These are phyloP conservation scores for Notolepis coatsorum DNA, from an alignment of 2,797 vertebrate genomes.

Conservation along the genomic window DNA sequence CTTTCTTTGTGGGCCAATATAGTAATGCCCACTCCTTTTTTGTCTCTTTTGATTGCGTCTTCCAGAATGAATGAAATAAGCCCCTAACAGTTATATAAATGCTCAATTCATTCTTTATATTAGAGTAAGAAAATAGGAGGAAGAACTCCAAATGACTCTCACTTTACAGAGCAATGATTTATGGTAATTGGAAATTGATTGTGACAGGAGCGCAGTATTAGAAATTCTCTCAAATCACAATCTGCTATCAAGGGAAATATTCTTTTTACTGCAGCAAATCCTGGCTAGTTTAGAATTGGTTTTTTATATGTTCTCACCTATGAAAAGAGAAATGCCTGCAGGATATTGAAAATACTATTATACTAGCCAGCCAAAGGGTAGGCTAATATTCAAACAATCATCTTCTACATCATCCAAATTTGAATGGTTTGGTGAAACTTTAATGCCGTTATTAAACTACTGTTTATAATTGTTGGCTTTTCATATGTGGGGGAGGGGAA, in stretches of 20 bases:
- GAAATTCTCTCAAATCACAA: constrained; percentile 83
- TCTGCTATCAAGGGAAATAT: constrained; percentile 82
- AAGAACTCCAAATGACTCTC: constrained; percentile 79
- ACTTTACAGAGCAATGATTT: constrained; percentile 81
- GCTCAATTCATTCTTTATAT: constrained; percentile 81
- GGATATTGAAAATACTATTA: constrained; percentile 55
- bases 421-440: constrained; percentile 4
- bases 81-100: constrained; percentile 75
- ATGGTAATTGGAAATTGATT: constrained; percentile 85
- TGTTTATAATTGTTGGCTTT: constrained; percentile 39
- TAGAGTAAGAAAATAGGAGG: constrained; percentile 76
- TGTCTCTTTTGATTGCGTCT: constrained; percentile 70
- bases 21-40: background rate
- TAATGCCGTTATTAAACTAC: constrained; percentile 41
- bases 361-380: constrained; percentile 50
- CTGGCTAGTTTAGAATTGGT: constrained; percentile 76
- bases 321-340: constrained; percentile 69
- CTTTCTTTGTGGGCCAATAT: background rate
- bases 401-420: constrained; percentile 46
- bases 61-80: constrained; percentile 75
- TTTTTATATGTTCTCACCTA: constrained; percentile 79
- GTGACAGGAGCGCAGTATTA: constrained; percentile 84
- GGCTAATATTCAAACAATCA: constrained; percentile 38
- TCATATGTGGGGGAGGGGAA: constrained; percentile 11
- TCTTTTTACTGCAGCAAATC: constrained; percentile 78